Conservation (phyloP, 1,140 invertebrate genomes). For the Macrosteles quadrilineatus region DNA sequence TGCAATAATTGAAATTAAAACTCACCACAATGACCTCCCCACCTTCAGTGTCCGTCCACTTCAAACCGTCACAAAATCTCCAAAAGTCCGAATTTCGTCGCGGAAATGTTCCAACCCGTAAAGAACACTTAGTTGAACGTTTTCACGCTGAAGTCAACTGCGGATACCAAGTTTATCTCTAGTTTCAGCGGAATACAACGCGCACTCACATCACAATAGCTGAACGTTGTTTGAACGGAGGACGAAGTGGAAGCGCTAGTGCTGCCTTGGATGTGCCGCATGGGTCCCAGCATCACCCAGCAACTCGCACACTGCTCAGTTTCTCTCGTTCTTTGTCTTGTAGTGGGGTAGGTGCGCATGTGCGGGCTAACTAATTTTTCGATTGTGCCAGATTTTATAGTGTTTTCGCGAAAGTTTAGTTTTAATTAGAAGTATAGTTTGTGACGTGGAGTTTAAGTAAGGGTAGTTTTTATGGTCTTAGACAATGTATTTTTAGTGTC, state of each 20-base stretch:
- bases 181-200: not conserved
- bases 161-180: not conserved
- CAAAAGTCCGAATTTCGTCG: not conserved
- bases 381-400: too few species aligned
- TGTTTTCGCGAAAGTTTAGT: too few species aligned
- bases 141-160: not conserved
- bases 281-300: constrained; percentile 20
- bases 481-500: too few species aligned
- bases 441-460: too few species aligned
- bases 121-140: not conserved
- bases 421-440: too few species aligned
- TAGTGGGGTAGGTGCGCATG: constrained; percentile 21
- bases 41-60: not conserved
- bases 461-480: too few species aligned
- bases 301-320: constrained; percentile 12
- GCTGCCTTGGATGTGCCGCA: not conserved
- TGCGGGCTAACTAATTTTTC: too few species aligned
- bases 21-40: too few species aligned
- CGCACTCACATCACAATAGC: not conserved
- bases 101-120: not conserved
- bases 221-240: not conserved
- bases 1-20: too few species aligned
- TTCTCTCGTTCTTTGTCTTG: not conserved
- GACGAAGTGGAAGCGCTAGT: not conserved
- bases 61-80: not conserved